phyloP scores from a whole-genome alignment of 2,113 vertebrate genomes.

The Apteryx mantelli region DNA sequence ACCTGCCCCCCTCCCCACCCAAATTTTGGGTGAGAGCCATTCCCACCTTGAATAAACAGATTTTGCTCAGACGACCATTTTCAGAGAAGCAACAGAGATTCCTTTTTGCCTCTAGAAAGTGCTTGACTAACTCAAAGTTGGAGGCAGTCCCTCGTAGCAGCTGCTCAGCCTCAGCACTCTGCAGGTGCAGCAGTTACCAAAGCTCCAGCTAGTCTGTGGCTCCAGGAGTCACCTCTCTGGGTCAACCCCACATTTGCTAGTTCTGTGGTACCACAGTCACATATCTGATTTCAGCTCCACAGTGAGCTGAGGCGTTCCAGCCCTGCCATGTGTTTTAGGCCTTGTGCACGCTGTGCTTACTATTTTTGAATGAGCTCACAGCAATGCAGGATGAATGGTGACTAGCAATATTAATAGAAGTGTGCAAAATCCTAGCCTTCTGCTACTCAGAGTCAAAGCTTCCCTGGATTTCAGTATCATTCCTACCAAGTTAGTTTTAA shows the following conservation, averaged over 20 bases:
- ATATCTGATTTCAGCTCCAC: background rate
- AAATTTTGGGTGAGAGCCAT: background rate
- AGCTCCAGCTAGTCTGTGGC: background rate
- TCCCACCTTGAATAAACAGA: rapidly evolving
- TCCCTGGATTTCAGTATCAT: background rate
- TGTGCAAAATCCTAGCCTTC: background rate
- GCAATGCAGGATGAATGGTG: background rate
- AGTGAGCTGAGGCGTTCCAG: background rate
- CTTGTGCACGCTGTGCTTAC: rapidly evolving
- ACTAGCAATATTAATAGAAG: no score
- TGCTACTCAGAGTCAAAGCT: background rate
- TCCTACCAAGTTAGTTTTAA: background rate
- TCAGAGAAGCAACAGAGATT: background rate
- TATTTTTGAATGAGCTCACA: background rate
- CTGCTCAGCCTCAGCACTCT: background rate
- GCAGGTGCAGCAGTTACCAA: background rate
- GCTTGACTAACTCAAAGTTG: background rate
- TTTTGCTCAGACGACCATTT: background rate
- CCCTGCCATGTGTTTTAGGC: background rate
- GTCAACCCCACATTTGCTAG: background rate
- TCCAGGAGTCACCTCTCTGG: background rate
- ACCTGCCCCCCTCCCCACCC: background rate
- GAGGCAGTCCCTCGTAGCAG: background rate
- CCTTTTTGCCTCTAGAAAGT: background rate
- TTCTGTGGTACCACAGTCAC: background rate